Conservation (phyloP, 2,797 vertebrate genomes). For the Danionella dracula region DNA sequence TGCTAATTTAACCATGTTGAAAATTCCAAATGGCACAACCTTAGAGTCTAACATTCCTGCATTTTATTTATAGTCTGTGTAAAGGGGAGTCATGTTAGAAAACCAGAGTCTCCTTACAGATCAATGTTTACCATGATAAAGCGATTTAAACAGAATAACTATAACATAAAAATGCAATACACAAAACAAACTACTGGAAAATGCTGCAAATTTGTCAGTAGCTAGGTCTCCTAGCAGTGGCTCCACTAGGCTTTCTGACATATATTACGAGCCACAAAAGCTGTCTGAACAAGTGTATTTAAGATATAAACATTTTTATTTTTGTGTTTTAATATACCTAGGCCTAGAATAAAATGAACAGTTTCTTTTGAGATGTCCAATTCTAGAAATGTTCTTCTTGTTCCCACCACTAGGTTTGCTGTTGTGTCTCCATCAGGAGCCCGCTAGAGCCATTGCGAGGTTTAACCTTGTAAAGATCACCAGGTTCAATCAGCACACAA, state of each 20-base stretch:
- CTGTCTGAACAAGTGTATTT: background rate
- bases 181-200: slow-evolving; percentile 52
- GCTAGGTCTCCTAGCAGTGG: slow-evolving; percentile 50
- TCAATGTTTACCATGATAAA: background rate
- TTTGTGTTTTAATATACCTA: background rate
- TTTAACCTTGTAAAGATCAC: slow-evolving; percentile 59
- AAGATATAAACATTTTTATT: slow-evolving; percentile 3
- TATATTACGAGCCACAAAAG: slow-evolving; percentile 41
- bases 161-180: slow-evolving; percentile 17
- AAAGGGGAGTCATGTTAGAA: too few relatives aligned
- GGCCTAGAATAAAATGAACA: background rate
- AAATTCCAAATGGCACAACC: too few relatives aligned
- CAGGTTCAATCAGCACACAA: slow-evolving; percentile 68
- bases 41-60: too few relatives aligned
- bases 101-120: too few relatives aligned
- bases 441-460: slow-evolving; percentile 32
- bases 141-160: background rate
- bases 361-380: background rate
- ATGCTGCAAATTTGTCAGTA: slow-evolving; percentile 59
- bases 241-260: slow-evolving; percentile 39
- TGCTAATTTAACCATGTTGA: too few relatives aligned
- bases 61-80: slow-evolving; percentile 8
- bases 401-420: slow-evolving; percentile 53
- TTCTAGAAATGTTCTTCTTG: slow-evolving; percentile 18
- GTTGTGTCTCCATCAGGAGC: slow-evolving; percentile 46